phyloP scores from a whole-genome alignment of 2,113 vertebrate species.

The Atractosteus spatula region DNA sequence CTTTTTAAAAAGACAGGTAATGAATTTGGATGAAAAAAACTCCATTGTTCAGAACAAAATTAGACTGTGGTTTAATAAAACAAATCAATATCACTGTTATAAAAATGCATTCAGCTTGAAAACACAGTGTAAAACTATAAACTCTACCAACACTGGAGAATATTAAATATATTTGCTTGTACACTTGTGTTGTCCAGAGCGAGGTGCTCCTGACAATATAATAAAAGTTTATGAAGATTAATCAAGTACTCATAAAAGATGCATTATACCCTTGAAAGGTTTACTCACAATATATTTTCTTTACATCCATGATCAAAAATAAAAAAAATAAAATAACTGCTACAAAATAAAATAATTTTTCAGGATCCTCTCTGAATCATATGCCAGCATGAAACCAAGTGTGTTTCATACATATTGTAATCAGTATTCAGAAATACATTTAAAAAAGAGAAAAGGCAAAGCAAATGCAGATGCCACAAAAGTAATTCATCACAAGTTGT shows the following conservation, averaged over 20 bases:
- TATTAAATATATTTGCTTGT: constrained; percentile 6
- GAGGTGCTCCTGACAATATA: constrained; percentile 16
- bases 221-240: constrained; percentile 30
- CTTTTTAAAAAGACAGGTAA: neutral
- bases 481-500: too few species aligned
- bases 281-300: constrained; percentile 14
- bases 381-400: too few species aligned
- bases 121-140: constrained; percentile 18
- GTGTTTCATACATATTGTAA: too few species aligned
- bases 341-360: too few species aligned
- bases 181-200: constrained; percentile 1
- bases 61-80: constrained; percentile 30
- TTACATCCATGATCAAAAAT: neutral
- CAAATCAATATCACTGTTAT: constrained; percentile 37
- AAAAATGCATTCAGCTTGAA: constrained; percentile 15
- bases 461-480: too few species aligned
- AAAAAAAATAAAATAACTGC: too few species aligned
- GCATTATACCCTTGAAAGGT: constrained; percentile 26
- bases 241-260: constrained; percentile 18
- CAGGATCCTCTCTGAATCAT: too few species aligned
- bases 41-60: constrained; percentile 21
- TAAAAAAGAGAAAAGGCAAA: too few species aligned
- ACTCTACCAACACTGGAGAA: neutral
- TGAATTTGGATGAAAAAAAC: constrained; percentile 8
- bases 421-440: too few species aligned